Conservation (phyloP, 1,140 invertebrate genomes). For the Archegozetes longisetosus region DNA sequence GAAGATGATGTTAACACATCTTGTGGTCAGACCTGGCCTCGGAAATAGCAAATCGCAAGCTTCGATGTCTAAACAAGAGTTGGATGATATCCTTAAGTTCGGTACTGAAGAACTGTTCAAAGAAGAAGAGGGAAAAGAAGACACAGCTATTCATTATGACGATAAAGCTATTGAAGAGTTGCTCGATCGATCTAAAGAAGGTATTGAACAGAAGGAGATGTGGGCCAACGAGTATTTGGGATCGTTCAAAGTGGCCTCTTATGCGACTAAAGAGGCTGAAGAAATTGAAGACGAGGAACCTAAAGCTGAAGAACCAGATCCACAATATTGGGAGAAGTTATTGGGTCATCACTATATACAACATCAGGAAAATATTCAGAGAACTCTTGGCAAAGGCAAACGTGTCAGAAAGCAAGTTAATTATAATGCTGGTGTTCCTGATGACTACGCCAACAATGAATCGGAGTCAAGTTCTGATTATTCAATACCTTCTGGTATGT, state of each 20-base stretch:
- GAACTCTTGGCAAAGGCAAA: slow-evolving; percentile 55
- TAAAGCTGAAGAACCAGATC: slow-evolving; percentile 93
- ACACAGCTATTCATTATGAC: slow-evolving; percentile 79
- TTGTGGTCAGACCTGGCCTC: slow-evolving; percentile 90
- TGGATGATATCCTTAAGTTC: slow-evolving; percentile 96
- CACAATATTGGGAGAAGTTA: slow-evolving; percentile 98
- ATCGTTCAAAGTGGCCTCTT: slow-evolving; percentile 90
- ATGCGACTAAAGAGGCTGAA: slow-evolving; percentile 88
- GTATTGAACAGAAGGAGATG: slow-evolving; percentile 94
- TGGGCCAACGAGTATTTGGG: slow-evolving; percentile 99
- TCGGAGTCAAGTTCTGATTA: slow-evolving; percentile 9
- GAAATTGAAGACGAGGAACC: slow-evolving; percentile 89
- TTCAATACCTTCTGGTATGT: slow-evolving; percentile 7
- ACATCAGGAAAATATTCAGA: slow-evolving; percentile 89
- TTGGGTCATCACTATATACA: slow-evolving; percentile 98
- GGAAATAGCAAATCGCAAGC: slow-evolving; percentile 70
- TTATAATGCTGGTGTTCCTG: slow-evolving; percentile 19
- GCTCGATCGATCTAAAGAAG: slow-evolving; percentile 77
- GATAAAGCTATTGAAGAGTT: slow-evolving; percentile 84
- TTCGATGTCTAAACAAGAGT: slow-evolving; percentile 95
- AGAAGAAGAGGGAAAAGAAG: slow-evolving; percentile 34
- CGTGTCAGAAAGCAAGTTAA: slow-evolving; percentile 29
- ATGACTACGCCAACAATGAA: slow-evolving; percentile 6
- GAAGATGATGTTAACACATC: slow-evolving; percentile 99
- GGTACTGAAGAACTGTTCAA: slow-evolving; percentile 99